Conservation (phyloP, 1,140 invertebrate species). For the Papilio polyxenes region DNA sequence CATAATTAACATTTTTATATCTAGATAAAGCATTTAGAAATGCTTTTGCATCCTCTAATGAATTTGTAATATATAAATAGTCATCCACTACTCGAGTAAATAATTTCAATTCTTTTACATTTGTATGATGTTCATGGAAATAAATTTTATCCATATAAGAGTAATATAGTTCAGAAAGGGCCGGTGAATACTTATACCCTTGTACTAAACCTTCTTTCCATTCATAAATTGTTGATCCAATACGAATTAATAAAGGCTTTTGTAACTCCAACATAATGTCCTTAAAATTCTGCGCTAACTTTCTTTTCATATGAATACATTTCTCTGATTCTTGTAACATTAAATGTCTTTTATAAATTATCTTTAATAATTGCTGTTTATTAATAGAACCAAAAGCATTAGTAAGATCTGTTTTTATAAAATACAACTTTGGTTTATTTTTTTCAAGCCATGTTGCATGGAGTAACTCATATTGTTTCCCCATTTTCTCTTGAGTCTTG, state of each 20-base stretch:
- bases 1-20: conserved; percentile 74
- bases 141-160: conserved; percentile 67
- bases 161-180: conserved; percentile 77
- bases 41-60: conserved; percentile 61
- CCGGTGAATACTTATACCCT: conserved; percentile 78
- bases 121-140: conserved; percentile 60
- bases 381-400: conserved; percentile 79
- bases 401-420: conserved; percentile 75
- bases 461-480: conserved; percentile 57
- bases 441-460: conserved; percentile 61
- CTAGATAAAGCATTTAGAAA: conserved; percentile 70
- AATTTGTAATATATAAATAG: conserved; percentile 76
- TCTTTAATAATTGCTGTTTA: conserved; percentile 62
- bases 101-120: conserved; percentile 56
- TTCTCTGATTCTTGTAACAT: conserved; percentile 60
- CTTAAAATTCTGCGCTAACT: conserved; percentile 62
- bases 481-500: conserved; percentile 55
- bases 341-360: conserved; percentile 61
- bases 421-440: conserved; percentile 73
- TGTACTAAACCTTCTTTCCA: conserved; percentile 77
- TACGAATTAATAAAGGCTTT: conserved; percentile 67
- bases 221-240: conserved; percentile 72
- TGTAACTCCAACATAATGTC: conserved; percentile 67
- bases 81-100: conserved; percentile 77
- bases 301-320: conserved; percentile 59